A percentile compares a stretch with the other conserved stretches of the same genome.
Conservation (phyloP, 2,113 vertebrate genomes). For the Xiphias gladius region DNA sequence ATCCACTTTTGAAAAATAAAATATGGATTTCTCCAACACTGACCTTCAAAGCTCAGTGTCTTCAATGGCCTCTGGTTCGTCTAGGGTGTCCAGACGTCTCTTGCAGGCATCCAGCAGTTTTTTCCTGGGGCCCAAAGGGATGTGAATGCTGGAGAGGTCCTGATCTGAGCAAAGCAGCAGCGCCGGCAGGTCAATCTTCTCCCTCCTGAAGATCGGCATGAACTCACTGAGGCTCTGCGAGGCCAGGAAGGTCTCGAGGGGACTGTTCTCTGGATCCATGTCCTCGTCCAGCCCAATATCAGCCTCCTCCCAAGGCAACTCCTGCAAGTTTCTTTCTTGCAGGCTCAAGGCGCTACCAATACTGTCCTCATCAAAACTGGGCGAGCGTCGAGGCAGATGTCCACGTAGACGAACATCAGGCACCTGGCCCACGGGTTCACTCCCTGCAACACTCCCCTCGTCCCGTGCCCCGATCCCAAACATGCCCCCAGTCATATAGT, state of each 20-base stretch:
- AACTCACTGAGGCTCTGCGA: constrained; percentile 92
- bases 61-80: constrained; percentile 88
- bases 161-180: constrained; percentile 93
- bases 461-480: constrained; percentile 88
- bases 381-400: constrained; percentile 86
- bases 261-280: constrained; percentile 88
- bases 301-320: constrained; percentile 90
- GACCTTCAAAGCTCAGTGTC: constrained; percentile 92
- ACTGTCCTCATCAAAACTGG: constrained; percentile 92
- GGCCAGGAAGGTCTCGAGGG: constrained; percentile 94
- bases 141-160: constrained; percentile 92
- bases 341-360: constrained; percentile 92
- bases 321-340: constrained; percentile 88
- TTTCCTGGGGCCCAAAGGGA: constrained; percentile 94
- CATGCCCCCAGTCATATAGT: constrained; percentile 90
- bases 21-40: not conserved
- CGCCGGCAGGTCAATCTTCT: constrained; percentile 95
- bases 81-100: constrained; percentile 89
- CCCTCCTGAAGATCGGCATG: constrained; percentile 88
- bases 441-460: constrained; percentile 74
- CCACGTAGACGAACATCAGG: constrained; percentile 83
- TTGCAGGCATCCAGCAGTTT: constrained; percentile 93
- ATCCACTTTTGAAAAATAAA: not conserved
- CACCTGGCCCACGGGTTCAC: constrained; percentile 69
- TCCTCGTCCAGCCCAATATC: constrained; percentile 87